Evolutionary conservation across 2,113 vertebrate genomes (phyloP).

Genomic region (Salvelinus sp.): DNA sequence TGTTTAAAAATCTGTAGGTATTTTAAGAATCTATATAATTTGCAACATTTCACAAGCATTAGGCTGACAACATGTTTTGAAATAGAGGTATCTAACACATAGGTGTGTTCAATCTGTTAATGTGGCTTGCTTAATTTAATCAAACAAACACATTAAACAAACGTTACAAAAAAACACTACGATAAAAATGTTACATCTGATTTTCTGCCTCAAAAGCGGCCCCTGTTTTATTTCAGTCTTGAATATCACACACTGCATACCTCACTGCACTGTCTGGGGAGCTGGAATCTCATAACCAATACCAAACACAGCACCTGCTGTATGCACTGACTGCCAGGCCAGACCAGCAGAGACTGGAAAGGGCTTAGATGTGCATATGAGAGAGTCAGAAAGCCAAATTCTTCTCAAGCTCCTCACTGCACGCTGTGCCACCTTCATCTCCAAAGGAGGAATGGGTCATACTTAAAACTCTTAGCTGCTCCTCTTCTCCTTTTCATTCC

Average conservation of each 20-base stretch:
- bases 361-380: conserved; percentile 70
- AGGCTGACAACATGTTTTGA: neutral
- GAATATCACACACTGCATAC: conserved; percentile 47
- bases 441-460: conserved; percentile 54
- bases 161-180: neutral
- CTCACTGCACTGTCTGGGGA: conserved; percentile 37
- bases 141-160: neutral
- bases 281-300: conserved; percentile 44
- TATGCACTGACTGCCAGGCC: conserved; percentile 11
- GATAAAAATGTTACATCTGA: conserved; percentile 47
- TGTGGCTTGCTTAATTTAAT: neutral
- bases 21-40: neutral
- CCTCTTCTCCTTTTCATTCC: conserved; percentile 45
- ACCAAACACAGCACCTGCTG: conserved; percentile 35
- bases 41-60: neutral
- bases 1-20: neutral
- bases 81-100: neutral
- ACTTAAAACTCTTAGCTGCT: conserved; percentile 54
- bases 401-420: conserved; percentile 48
- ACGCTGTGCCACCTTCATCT: conserved; percentile 52
- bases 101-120: neutral
- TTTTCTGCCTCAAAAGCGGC: conserved; percentile 37
- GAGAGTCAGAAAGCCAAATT: conserved; percentile 52
- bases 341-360: conserved; percentile 43
- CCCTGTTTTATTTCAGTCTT: conserved; percentile 45